Evolutionary conservation across 92 coral and sea anemone genomes (phyloP).

Genomic region (Desmophyllum pertusum): DNA sequence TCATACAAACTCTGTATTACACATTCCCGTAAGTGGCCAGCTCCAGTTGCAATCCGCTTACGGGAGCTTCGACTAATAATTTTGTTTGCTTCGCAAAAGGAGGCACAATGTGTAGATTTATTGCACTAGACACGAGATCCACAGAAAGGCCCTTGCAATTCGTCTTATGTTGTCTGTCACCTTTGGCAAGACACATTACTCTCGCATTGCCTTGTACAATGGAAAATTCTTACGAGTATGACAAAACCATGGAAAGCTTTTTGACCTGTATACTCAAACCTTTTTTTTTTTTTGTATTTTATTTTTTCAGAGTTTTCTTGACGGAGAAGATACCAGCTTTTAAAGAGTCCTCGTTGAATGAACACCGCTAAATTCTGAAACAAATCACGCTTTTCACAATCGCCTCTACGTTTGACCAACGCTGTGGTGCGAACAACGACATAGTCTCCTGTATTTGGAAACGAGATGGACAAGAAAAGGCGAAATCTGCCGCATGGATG

Average conservation of each 20-base stretch:
- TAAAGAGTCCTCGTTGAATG: constrained; percentile 80
- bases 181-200: neutral
- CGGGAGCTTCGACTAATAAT: too few species aligned
- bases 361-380: constrained; percentile 69
- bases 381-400: neutral
- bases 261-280: neutral
- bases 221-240: neutral
- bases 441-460: too few species aligned
- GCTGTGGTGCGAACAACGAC: neutral
- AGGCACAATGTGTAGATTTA: too few species aligned
- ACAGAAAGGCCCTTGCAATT: neutral
- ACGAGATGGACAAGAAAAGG: neutral
- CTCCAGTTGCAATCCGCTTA: too few species aligned
- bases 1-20: too few species aligned
- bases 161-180: neutral
- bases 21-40: too few species aligned
- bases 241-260: neutral
- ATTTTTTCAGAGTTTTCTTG: constrained; percentile 67
- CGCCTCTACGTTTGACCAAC: neutral
- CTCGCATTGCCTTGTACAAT: neutral
- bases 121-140: neutral
- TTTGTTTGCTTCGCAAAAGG: too few species aligned
- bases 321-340: constrained; percentile 80
- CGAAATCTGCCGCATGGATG: neutral
- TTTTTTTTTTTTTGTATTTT: neutral